Conservation (phyloP, 2,797 vertebrate genomes). For the Ctenosaura bakeri region DNA sequence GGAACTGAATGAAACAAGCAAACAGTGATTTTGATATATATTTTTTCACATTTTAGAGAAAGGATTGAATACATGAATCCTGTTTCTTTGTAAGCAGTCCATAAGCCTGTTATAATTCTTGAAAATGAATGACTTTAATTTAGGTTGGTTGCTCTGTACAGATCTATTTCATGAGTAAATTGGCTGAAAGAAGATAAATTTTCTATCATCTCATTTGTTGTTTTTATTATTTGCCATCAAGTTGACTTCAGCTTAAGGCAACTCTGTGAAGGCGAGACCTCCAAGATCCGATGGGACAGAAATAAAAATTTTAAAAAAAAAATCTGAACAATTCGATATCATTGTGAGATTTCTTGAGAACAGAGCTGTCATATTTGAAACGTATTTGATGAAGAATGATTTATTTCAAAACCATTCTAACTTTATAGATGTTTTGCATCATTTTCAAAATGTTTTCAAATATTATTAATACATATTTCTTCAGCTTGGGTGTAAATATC, state of each 20-base stretch:
- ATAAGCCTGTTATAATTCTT: constrained; percentile 15
- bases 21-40: not conserved
- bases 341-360: not conserved
- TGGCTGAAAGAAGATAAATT: constrained; percentile 18
- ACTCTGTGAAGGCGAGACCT: too few relatives aligned
- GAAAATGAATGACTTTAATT: constrained; percentile 27
- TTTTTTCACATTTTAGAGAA: not conserved
- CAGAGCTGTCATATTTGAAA: not conserved
- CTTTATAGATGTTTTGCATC: not conserved
- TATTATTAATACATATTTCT: not conserved
- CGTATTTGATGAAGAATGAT: not conserved
- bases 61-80: not conserved
- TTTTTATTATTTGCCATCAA: too few relatives aligned
- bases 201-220: not conserved
- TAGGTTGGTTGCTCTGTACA: not conserved
- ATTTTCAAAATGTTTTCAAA: not conserved
- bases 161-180: constrained; percentile 1
- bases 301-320: not conserved
- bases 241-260: too few relatives aligned
- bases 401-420: not conserved
- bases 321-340: not conserved
- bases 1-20: not conserved
- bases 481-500: constrained; percentile 20
- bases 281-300: too few relatives aligned
- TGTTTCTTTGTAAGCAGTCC: not conserved